These are phyloP conservation scores for Heterodera schachtii DNA, from an alignment of 1,140 invertebrate species.

Conservation along the genomic window DNA sequence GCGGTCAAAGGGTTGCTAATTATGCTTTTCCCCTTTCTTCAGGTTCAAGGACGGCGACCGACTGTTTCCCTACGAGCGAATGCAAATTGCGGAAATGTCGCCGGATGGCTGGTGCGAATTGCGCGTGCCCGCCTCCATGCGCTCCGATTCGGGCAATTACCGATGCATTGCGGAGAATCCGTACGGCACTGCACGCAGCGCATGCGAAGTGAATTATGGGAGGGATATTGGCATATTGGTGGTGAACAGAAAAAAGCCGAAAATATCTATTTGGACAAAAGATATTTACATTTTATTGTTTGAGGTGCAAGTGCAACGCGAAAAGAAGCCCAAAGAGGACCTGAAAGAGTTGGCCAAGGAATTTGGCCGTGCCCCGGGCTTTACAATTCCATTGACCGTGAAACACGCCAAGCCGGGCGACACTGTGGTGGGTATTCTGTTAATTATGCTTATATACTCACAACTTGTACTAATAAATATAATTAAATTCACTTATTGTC, in stretches of 20 bases:
- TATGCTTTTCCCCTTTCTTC: conserved; percentile 67
- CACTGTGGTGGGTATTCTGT: conserved; percentile 41
- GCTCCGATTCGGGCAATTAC: conserved; percentile 76
- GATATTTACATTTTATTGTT: background rate
- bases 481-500: too few species aligned
- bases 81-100: conserved; percentile 56
- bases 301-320: conserved; percentile 2
- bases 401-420: conserved; percentile 58
- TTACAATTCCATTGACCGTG: conserved; percentile 59
- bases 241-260: too few species aligned
- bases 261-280: too few species aligned
- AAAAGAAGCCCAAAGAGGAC: conserved; percentile 15
- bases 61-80: conserved; percentile 57
- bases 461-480: too few species aligned
- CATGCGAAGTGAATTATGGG: conserved; percentile 49
- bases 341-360: conserved; percentile 11
- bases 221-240: background rate
- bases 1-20: background rate
- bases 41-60: conserved; percentile 64
- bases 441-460: too few species aligned
- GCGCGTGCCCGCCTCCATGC: conserved; percentile 75
- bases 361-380: conserved; percentile 60
- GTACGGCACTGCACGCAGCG: conserved; percentile 59
- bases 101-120: conserved; percentile 76
- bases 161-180: conserved; percentile 71